Evolutionary conservation across 1,140 invertebrate species (phyloP).

Genomic region (Watersipora subatra): DNA sequence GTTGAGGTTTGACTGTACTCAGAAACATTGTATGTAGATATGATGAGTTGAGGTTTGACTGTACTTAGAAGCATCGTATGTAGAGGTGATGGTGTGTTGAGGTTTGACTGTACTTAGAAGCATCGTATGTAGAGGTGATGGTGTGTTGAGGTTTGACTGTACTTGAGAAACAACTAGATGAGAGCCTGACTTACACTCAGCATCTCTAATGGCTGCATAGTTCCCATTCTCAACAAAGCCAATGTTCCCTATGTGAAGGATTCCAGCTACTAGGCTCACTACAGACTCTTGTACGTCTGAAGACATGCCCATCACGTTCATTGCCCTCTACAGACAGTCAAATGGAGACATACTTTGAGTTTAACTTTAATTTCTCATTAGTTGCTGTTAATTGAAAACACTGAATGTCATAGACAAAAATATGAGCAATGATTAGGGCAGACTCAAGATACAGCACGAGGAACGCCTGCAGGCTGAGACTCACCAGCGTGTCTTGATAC

Average conservation of each 20-base stretch:
- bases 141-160: too few relatives aligned
- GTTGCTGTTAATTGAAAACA: too few relatives aligned
- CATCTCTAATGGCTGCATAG: constrained; percentile 50
- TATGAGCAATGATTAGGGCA: background rate
- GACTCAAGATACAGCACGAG: background rate
- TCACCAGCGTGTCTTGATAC: constrained; percentile 54
- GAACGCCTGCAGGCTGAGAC: background rate
- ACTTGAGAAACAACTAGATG: background rate
- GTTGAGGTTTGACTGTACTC: too few relatives aligned
- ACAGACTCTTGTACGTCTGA: constrained; percentile 48
- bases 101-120: too few relatives aligned
- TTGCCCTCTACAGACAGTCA: constrained; percentile 47
- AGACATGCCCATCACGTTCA: constrained; percentile 54
- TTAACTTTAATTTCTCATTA: too few relatives aligned
- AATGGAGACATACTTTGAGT: too few relatives aligned
- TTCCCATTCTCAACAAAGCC: constrained; percentile 51
- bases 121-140: too few relatives aligned
- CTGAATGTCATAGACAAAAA: background rate
- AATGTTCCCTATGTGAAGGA: constrained; percentile 59
- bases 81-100: too few relatives aligned
- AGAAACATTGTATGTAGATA: too few relatives aligned
- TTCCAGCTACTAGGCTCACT: constrained; percentile 50
- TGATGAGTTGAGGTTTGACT: too few relatives aligned
- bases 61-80: too few relatives aligned
- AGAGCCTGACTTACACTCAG: constrained; percentile 41